phyloP scores from a whole-genome alignment of 2,797 vertebrate species.

The Hozukius guyotensis region DNA sequence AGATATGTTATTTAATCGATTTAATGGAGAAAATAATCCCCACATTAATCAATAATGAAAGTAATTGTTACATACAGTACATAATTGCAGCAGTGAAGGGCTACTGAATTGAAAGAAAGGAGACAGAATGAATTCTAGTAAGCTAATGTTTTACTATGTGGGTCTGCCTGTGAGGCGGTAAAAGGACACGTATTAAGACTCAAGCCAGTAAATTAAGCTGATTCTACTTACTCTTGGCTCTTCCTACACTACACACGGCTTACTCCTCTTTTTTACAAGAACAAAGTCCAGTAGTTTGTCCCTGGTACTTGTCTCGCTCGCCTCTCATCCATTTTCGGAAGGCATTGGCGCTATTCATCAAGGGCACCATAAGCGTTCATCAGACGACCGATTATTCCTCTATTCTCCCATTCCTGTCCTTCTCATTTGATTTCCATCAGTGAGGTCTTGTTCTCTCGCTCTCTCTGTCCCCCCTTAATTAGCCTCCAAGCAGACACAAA shows the following conservation, averaged over 20 bases:
- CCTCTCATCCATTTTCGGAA: constrained; percentile 47
- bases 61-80: neutral
- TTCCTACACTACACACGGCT: constrained; percentile 29
- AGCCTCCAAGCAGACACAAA: constrained; percentile 71
- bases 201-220: constrained; percentile 31
- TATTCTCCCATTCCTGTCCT: constrained; percentile 63
- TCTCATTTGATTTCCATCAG: constrained; percentile 78
- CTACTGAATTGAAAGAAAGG: constrained; percentile 12
- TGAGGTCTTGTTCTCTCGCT: constrained; percentile 67
- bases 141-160: constrained; percentile 28
- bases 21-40: neutral
- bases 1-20: neutral
- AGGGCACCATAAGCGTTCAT: constrained; percentile 67
- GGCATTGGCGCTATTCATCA: constrained; percentile 58
- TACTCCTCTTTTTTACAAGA: constrained; percentile 18
- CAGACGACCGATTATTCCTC: constrained; percentile 63
- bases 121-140: constrained; percentile 19
- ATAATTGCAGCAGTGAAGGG: neutral
- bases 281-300: constrained; percentile 39
- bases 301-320: constrained; percentile 37
- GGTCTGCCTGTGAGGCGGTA: constrained; percentile 13
- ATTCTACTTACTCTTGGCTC: constrained; percentile 41
- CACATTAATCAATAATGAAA: neutral
- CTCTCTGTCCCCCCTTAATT: constrained; percentile 70
- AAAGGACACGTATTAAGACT: constrained; percentile 18